A percentile compares a stretch with the other conserved stretches of the same genome.
These are phyloP conservation scores for Prunella strophiata DNA, from an alignment of 2,797 vertebrate genomes.

Conservation along the genomic window DNA sequence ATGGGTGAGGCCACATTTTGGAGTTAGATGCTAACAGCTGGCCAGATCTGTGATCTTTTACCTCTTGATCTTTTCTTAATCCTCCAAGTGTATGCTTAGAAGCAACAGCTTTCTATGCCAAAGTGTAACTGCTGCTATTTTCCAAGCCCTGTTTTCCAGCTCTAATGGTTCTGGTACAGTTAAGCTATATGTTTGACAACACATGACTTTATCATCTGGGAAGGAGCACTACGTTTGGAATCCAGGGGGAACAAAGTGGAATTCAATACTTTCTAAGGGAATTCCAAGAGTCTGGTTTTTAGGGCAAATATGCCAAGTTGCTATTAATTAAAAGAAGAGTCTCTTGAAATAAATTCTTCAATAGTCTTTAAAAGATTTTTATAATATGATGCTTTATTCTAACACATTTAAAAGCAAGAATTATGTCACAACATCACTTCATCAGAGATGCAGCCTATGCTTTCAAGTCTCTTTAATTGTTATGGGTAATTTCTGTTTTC, in stretches of 20 bases:
- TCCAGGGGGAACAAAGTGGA: neutral
- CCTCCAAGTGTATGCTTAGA: neutral
- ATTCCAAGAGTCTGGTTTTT: neutral
- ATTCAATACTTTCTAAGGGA: neutral
- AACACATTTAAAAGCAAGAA: neutral
- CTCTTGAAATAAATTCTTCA: neutral
- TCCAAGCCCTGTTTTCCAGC: constrained; percentile 20
- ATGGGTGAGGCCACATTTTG: neutral
- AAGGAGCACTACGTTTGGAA: neutral
- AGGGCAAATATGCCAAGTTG: neutral
- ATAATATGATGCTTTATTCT: neutral
- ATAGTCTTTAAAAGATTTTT: neutral
- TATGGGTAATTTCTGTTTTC: neutral
- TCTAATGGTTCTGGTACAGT: constrained; percentile 14
- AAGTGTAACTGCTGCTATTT: constrained; percentile 17
- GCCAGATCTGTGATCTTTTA: constrained; percentile 48
- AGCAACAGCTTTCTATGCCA: constrained; percentile 31
- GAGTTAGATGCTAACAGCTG: constrained; percentile 21
- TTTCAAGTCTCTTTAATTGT: neutral
- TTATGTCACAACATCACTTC: neutral
- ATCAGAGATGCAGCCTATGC: neutral
- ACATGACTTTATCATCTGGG: constrained; percentile 6
- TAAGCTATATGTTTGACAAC: constrained; percentile 30
- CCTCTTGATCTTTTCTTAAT: constrained; percentile 60
- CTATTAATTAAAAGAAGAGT: neutral